Evolutionary conservation across 2,797 vertebrate genomes (phyloP), one percentile per base, ranked within the genome.

Genomic region (Smutsia gigantea): DNA sequence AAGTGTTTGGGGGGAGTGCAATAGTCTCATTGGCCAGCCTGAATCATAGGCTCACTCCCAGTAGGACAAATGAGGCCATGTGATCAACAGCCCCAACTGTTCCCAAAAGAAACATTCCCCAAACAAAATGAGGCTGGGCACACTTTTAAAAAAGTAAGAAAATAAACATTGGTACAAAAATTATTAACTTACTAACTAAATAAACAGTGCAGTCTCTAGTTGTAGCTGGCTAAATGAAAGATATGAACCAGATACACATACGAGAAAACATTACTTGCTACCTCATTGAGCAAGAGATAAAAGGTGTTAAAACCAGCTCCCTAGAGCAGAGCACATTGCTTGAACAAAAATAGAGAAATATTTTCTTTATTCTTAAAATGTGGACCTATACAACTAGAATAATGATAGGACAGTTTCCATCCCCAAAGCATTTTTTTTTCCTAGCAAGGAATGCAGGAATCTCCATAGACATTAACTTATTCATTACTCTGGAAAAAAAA

Each of bases 271-370:
- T 31, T 83, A 51, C 29, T 94, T 87, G 55, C 64, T 46, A 53
- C 42, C 25, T 75, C 51, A 83, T 42, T 86, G 64, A 82, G 34
- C 84, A 94, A 78, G 57, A 92, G 66, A 90, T 68, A 71, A 55
- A 77, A 7, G 66, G 42, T 78, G 31, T 91, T 94, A 71, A 94
- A 96, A 96, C 78, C 72, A 86, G 46, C 53, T 96, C 34, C 49
- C n/a, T 77, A 74, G 79, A 92, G 61, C 15, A 83, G 39, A 42
- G 25, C 55, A 34, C 18, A 49, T 23, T 87, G 42, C 57, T 74
- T 78, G 18, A 87, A 69, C 77, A 87, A 87, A 91, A 53, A 95
- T 31, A 46, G 11, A 84, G 10, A 78, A 25, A 71, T 37, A 6
- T 51, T 72, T 96, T 84, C 15, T 18, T 85, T 88, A 29, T 77